Percentiles rank a stretch among this genome's conserved stretches.
Conservation (phyloP, 2,888 invertebrate species). For the Aspidiotus rigidus region DNA sequence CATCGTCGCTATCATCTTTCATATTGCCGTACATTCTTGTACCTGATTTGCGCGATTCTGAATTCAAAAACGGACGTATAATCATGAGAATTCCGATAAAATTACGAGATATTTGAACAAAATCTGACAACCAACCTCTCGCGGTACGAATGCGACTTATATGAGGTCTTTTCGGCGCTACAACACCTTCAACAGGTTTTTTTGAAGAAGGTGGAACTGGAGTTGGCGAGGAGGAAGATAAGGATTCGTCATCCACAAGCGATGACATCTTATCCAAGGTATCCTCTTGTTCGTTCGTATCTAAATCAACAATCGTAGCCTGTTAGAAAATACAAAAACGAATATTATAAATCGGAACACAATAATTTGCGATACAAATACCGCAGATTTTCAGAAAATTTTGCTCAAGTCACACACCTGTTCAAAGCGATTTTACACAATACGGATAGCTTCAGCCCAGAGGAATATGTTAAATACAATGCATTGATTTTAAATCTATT, state of each 20-base stretch:
- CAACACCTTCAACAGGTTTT: conserved; percentile 3
- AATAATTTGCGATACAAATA: neutral
- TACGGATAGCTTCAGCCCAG: too few species aligned
- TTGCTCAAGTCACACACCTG: too few species aligned
- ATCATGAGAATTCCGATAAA: too few species aligned
- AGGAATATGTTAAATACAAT: too few species aligned
- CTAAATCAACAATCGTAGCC: conserved; percentile 9
- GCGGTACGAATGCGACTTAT: conserved; percentile 27
- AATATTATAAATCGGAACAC: too few species aligned
- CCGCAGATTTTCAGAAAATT: neutral
- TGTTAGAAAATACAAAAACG: neutral
- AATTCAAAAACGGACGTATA: neutral
- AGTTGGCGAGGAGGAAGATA: conserved; percentile 18
- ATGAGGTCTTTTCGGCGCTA: neutral
- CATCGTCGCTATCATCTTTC: conserved; percentile 34
- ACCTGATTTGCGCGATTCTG: conserved; percentile 11
- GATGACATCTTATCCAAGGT: conserved; percentile 23
- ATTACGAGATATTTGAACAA: too few species aligned
- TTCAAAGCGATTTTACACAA: too few species aligned
- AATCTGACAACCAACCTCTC: conserved; percentile 12
- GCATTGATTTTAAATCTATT: too few species aligned
- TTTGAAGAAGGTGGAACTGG: neutral
- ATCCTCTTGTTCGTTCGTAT: conserved; percentile 16
- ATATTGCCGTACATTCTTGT: conserved; percentile 22
- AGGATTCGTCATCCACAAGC: conserved; percentile 15